Percentiles rank a stretch among this genome's conserved stretches.
Conservation (phyloP, 2,888 invertebrate species). For the Amphimallon solstitiale region DNA sequence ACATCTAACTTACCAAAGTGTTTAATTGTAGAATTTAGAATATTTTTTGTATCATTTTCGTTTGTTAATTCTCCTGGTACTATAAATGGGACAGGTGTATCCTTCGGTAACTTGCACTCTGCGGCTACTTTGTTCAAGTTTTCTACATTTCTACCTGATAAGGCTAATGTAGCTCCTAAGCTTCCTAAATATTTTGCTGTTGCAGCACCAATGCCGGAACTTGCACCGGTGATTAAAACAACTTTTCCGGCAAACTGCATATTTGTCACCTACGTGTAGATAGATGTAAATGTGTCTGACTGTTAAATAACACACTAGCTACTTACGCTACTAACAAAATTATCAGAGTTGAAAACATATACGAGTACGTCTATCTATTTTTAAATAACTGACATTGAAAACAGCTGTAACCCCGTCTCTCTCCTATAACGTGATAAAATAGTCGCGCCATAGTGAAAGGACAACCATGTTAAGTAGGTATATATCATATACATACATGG, state of each 20-base stretch:
- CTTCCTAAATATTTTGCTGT: slow-evolving; percentile 81
- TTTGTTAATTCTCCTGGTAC: slow-evolving; percentile 78
- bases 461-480: too few relatives aligned
- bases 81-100: slow-evolving; percentile 65
- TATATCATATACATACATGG: too few relatives aligned
- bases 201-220: slow-evolving; percentile 87
- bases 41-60: slow-evolving; percentile 76
- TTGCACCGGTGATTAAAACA: slow-evolving; percentile 81
- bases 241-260: slow-evolving; percentile 76
- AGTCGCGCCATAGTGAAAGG: too few relatives aligned
- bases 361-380: slow-evolving; percentile 21
- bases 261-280: too few relatives aligned
- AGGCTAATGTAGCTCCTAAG: slow-evolving; percentile 79
- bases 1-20: slow-evolving; percentile 83
- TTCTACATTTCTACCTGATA: slow-evolving; percentile 75
- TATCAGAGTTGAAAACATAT: slow-evolving; percentile 20
- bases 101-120: slow-evolving; percentile 64
- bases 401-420: slow-evolving; percentile 6
- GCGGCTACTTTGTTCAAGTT: slow-evolving; percentile 73
- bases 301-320: slow-evolving; percentile 15
- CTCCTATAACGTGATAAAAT: too few relatives aligned
- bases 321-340: slow-evolving; percentile 2
- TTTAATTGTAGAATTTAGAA: slow-evolving; percentile 77
- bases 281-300: background rate
- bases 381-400: slow-evolving; percentile 32